Conservation (phyloP, 2,113 vertebrate species). For the Phalacrocorax brasilianus region DNA sequence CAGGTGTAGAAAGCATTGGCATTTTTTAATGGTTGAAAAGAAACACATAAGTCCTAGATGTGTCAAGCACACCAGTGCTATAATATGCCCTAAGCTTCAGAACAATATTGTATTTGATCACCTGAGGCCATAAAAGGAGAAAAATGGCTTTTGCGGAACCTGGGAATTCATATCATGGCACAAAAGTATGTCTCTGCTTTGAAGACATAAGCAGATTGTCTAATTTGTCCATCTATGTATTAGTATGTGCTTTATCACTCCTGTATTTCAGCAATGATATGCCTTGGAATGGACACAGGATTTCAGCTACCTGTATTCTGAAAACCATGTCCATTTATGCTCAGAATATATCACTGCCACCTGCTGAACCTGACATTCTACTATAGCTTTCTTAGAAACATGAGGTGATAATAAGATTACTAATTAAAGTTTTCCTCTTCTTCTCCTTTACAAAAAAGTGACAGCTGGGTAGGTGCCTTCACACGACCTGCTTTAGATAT, state of each 20-base stretch:
- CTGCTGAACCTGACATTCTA: not conserved
- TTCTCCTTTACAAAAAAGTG: not conserved
- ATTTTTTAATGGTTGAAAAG: not conserved
- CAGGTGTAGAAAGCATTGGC: not conserved
- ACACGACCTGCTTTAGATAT: not conserved
- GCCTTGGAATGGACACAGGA: not conserved
- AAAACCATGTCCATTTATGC: not conserved
- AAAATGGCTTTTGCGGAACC: not conserved
- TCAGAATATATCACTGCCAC: not conserved
- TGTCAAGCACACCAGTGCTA: not conserved
- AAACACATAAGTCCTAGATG: accelerated
- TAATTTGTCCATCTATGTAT: not conserved
- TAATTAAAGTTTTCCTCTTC: not conserved
- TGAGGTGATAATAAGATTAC: not conserved
- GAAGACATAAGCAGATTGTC: not conserved
- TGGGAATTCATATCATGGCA: not conserved
- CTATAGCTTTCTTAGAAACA: not conserved
- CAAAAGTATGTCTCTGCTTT: not conserved
- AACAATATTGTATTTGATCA: not conserved
- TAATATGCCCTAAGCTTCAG: not conserved
- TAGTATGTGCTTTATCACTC: not conserved
- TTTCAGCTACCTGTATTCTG: not conserved
- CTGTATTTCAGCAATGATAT: not conserved
- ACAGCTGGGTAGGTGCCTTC: not conserved
- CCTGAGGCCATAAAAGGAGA: not conserved